Base-by-base conservation (phyloP, 2,888 invertebrate genomes). In the Mythimna pallens region DNA sequence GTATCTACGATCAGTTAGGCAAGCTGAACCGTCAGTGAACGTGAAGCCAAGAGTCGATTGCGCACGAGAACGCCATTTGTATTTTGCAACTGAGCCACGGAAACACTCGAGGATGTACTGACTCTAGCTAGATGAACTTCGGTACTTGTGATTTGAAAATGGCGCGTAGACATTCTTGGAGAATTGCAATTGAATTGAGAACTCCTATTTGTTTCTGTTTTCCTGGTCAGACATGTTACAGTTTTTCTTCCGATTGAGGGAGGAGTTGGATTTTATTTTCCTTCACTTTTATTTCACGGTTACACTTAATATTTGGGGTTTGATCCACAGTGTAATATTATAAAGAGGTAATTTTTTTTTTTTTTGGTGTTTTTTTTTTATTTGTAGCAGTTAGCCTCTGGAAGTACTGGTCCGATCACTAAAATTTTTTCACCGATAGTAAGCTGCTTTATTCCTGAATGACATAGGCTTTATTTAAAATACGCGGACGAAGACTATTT, bases 1-100 rank as follows among this genome's bases (percentile, higher is more conserved):
- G 70, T 72, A 81, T 81, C 81, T 55, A 22, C 63, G 78, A 82
- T 83, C 69, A 73, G 84, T 83, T 83, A 61, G 62, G 83, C 76
- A 83, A 83, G 82, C 36, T 43, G 59, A 81, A 58, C 47, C 78
- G 80, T 81, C 63, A 70, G 76, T 76, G 79, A 83, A 83, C 81
- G 84, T 81, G 67, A 72, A 78, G 78, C 40, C 59, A 58, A 73
- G 69, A 75, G 52, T 25, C 57, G 78, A 78, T 75, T 78, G 83
- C 78, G 83, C 81, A 83, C 78, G 78, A 79, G 65, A 66, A 55
- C 76, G 83, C 75, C 80, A 83, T 83, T 83, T 75, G 75, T 66
- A 66, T 83, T 78, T 83, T 78, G 82, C 75, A 83, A 83, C 59
- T n/a, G 5, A 70, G 76, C 54, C 66, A 73, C 65, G 69, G 75